Base-by-base conservation (phyloP, 2,797 vertebrate species). In the Spinus pinus region DNA sequence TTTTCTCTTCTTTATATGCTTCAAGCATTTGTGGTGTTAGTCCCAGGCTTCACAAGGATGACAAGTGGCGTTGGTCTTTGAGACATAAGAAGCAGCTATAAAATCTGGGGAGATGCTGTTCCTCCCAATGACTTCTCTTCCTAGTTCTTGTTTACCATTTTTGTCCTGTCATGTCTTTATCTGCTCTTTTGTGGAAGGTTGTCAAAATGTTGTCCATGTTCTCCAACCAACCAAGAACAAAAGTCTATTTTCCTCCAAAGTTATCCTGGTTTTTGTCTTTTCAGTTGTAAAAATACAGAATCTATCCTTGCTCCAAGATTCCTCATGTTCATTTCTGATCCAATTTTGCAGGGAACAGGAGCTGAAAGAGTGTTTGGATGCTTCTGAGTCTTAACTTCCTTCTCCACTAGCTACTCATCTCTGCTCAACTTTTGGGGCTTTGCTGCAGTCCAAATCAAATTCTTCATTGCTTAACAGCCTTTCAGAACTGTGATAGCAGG, bases 351-450 rank as follows among this genome's bases (percentile, higher is more conserved):
- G 39, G 41, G 42, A 83, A 23, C 13, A 53, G 28, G 39, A 81
- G 35, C 69, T 44, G 28, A 54, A 62, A 28, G 31, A 25, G 60
- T 54, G 10, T 64, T 66, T 77, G 37, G 21, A 33, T 47, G 27
- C 14, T 62, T 8, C 49, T 41, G n/a, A 24, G 83, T 67, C 69
- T 49, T 41, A 44, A 14, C 0, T 0, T 35, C 16, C 11, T 83
- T 72, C 42, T 56, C 46, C 24, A 10, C 25, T 61, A 60, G 54
- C 50, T 17, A 3, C 39, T 91, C 17, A 22, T 10, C 10, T 54
- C 22, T 56, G 25, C 49, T 84, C 17, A 30, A 16, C 9, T 50
- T 72, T 2, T 46, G 39, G 39, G 51, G 37, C 33, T 86, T 92
- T 90, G 9, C 65, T 84, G 25, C 56, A 53, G 33, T 51, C 50